Conservation (phyloP, 2,888 invertebrate species). For the Chrysodeixis includens region DNA sequence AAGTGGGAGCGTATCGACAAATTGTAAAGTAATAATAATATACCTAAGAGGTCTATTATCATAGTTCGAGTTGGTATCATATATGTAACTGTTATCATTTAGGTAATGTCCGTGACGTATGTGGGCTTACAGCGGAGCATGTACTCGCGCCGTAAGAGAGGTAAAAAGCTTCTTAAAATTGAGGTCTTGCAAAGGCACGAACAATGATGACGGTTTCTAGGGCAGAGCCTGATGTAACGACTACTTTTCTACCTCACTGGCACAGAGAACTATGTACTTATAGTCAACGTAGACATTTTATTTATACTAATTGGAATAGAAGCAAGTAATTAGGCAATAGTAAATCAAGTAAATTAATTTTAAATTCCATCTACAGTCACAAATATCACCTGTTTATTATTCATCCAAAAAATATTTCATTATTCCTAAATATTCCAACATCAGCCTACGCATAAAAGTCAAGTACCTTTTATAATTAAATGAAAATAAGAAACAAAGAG, state of each 20-base stretch:
- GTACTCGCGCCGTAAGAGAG: background rate
- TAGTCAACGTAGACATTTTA: no score
- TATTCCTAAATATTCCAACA: slow-evolving; percentile 9
- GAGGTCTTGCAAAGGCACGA: slow-evolving; percentile 1
- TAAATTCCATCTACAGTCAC: background rate
- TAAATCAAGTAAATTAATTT: background rate
- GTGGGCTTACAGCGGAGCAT: no score
- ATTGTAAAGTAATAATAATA: slow-evolving; percentile 57
- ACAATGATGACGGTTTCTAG: slow-evolving; percentile 4
- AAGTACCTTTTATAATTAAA: slow-evolving; percentile 13
- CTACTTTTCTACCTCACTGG: background rate
- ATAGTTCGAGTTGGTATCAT: slow-evolving; percentile 29
- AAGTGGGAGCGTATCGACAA: slow-evolving; percentile 47
- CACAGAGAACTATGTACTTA: no score
- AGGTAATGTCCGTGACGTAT: slow-evolving; percentile 27
- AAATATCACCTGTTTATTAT: slow-evolving; percentile 2
- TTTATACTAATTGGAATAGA: no score
- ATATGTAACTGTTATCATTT: slow-evolving; percentile 37
- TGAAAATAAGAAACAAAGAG: slow-evolving; percentile 27
- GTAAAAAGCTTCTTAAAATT: slow-evolving; percentile 1
- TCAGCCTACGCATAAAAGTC: slow-evolving; percentile 5
- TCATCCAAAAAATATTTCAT: slow-evolving; percentile 2
- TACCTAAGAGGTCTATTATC: slow-evolving; percentile 38
- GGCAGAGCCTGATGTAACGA: background rate
- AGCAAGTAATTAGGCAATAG: background rate